Base-by-base conservation (phyloP, 2,888 invertebrate species). In the Plutella xylostella region DNA sequence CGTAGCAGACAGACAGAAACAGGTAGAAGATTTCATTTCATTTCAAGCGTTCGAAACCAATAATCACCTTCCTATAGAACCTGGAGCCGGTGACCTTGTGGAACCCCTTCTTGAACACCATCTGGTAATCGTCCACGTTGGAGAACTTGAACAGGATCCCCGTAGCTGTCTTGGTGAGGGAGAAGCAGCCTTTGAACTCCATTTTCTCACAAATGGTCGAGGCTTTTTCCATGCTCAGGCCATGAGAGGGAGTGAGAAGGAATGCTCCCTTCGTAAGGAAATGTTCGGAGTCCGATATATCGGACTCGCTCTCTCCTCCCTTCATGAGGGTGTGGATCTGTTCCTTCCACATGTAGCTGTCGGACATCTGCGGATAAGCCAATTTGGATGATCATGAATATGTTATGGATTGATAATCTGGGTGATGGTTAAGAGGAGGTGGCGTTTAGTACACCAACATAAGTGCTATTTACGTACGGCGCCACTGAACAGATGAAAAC, bases 141-240 rank as follows among this genome's bases (percentile, higher is more conserved):
- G 92, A 92, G 78, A 94, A 94, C 77, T 93, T 93, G 85, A 94
- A 94, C 51, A 94, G 87, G 62, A 94, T 93, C 46, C 94, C 94
- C 37, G 93, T 94, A 42, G 94, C 93, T 1, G 94, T 94, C 85
- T 93, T 93, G 52, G 93, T 93, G 57, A 94, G 85, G 55, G 92
- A 92, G 80, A 93, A 94, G 61, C 92, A 92, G 44, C 93, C 93
- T 60, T 92, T 90, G 78, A 94, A 93, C 78, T 91, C 92, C 89
- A 94, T 92, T 72, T 93, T 93, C 85, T 94, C 94, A 79, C 93
- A 93, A 63, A 94, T 92, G 57, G 90, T 85, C 34, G 92, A 92
- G 2, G 93, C 93, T 55, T 93, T 92, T 76, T 94, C 93, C 88
- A 94, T 89, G 65, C 90, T 92, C 57, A 94, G 85, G 64, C 94